Conservation (phyloP, 2,888 invertebrate species). For the Chymomyza caudatula region DNA sequence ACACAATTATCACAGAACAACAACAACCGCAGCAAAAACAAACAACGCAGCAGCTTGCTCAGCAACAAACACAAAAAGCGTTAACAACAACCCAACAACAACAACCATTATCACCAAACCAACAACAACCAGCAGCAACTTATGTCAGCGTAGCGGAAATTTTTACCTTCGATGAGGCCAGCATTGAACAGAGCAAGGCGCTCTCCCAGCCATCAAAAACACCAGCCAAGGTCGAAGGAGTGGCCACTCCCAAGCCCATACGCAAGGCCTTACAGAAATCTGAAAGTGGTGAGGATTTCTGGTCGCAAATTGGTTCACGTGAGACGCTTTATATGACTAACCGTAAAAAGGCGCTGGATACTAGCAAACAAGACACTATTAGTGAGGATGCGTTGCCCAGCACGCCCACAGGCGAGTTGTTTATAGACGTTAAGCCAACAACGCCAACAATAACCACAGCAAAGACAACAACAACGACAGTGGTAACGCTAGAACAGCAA, state of each 20-base stretch:
- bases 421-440: conserved; percentile 34
- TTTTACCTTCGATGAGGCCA: conserved; percentile 59
- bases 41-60: neutral
- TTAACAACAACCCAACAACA: neutral
- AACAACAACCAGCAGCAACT: conserved; percentile 16
- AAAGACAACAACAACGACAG: neutral
- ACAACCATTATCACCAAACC: conserved; percentile 5
- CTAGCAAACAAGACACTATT: conserved; percentile 21
- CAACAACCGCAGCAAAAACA: neutral
- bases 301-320: conserved; percentile 83
- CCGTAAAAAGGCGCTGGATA: conserved; percentile 79
- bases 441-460: conserved; percentile 25
- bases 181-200: conserved; percentile 30
- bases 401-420: neutral
- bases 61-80: too few species aligned
- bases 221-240: conserved; percentile 38
- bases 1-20: neutral
- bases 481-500: neutral
- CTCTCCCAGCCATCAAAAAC: neutral
- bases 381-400: conserved; percentile 17
- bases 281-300: conserved; percentile 80
- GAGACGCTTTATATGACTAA: conserved; percentile 83
- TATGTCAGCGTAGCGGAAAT: conserved; percentile 53
- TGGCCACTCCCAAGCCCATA: conserved; percentile 70
- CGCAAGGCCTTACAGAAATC: conserved; percentile 66